Evolutionary conservation across 64 coral and sea anemone species (phyloP), one percentile per base, ranked within the genome.

Genomic region (Cladopsammia gracilis): DNA sequence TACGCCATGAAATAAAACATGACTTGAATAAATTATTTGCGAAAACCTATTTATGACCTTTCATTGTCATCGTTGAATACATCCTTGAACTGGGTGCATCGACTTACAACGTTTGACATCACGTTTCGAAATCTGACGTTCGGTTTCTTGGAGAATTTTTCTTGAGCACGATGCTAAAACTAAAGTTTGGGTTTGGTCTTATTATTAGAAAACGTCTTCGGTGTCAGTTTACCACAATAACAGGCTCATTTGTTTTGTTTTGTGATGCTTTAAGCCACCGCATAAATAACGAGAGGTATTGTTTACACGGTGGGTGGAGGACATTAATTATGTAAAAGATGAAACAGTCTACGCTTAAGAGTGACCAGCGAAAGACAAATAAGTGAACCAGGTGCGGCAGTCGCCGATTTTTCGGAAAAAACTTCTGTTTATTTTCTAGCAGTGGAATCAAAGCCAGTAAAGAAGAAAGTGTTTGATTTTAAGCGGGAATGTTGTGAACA

Each of bases 311-410:
- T n/a, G 23, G 62, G 34, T 84, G 62, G 42, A n/a, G 10, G 48
- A 23, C 16, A 84, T 84, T 47, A 84, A 84, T 84, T 84, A 84
- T 84, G 60, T 47, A 84, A 48, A 4, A 49, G 46, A 48, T 48
- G 71, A 47, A 43, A 65, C 20, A 67, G 44, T 10, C 62, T 24
- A 7, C 20, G 45, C 45, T 61, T 62, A 59, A 82, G 25, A 0
- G 26, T 12, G 26, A 23, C 24, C 11, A 44, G 20, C 20, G 58
- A 43, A 42, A 24, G 9, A 45, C 6, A 67, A 66, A 51, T 47
- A 67, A 66, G 12, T 9, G 8, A 66, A 47, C 80, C 80, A 84
- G 80, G 80, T 84, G 80, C 45, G 62, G 34, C 10, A 49, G 62
- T 10, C n/a, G 45, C 6, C 79, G 60, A 83, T 84, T 67, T 84